Percentiles rank a stretch among this genome's conserved stretches.
Evolutionary conservation across 2,888 invertebrate species (phyloP).

Genomic region (Saturnia japonica): DNA sequence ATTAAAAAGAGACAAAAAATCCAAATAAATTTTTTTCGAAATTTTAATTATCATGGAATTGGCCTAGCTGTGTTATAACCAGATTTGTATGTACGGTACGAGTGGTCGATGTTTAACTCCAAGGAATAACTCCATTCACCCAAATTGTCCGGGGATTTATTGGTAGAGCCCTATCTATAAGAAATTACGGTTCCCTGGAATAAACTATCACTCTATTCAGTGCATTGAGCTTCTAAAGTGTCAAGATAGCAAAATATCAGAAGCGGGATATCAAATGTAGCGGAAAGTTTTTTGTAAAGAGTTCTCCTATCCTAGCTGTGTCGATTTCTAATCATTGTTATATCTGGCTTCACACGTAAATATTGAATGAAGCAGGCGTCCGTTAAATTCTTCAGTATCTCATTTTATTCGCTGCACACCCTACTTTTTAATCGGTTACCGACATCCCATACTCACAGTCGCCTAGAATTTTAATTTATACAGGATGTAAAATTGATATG

Average conservation of each 20-base stretch:
- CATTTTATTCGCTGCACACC: slow-evolving; percentile 38
- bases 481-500: too few relatives aligned
- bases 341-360: slow-evolving; percentile 37
- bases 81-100: too few relatives aligned
- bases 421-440: slow-evolving; percentile 20
- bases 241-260: not conserved
- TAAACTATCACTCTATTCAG: too few relatives aligned
- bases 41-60: too few relatives aligned
- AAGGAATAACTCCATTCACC: too few relatives aligned
- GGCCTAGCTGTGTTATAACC: too few relatives aligned
- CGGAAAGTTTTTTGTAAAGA: not conserved
- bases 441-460: not conserved
- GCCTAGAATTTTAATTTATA: not conserved
- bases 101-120: too few relatives aligned
- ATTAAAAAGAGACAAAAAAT: too few relatives aligned
- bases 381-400: slow-evolving; percentile 59
- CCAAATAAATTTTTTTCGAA: too few relatives aligned
- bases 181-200: too few relatives aligned
- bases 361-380: slow-evolving; percentile 48
- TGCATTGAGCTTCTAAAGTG: not conserved
- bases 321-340: not conserved
- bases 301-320: not conserved
- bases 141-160: too few relatives aligned
- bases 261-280: not conserved
- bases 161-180: too few relatives aligned